Evolutionary conservation across 2,797 vertebrate species (phyloP), one percentile per base, ranked within the genome.

Genomic region (Enteromius trimaculatus): DNA sequence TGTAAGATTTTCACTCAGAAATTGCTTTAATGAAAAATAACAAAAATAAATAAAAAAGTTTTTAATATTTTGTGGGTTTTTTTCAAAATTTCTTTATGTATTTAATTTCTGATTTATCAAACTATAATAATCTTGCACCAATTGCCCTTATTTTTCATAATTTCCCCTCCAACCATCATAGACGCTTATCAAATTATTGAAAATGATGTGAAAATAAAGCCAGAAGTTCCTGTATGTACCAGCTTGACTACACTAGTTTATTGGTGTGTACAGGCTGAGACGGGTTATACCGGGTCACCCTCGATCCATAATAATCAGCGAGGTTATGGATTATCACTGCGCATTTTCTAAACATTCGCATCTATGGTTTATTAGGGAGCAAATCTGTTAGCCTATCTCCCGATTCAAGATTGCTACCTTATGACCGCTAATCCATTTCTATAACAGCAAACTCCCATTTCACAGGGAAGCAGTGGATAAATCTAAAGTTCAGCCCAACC

Each of bases 371-470:
- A 79, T 26, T 21, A 68, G 62, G 26, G 47, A 71, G 68, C 62
- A 87, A 83, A 85, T 83, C 65, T 77, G 66, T 74, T 37, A 19
- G 47, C 37, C 42, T 14, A 69, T 83, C 66, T 79, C 71, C 71
- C 4, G 44, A 65, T 65, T 72, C 77, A 0, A 84, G 60, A 87
- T 72, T 29, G 39, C 62, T 19, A 53, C 42, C n/a, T 47, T 83
- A 51, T 62, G 82, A 49, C 85, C 60, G 71, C 80, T 86, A 89
- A 89, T 85, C 86, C 79, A 85, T 87, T 81, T 85, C 76, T 84
- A 76, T 58, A 85, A 62, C 77, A 77, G 31, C 34, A 74, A 74
- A 39, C 58, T 64, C 55, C 23, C 19, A 11, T 74, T 83, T 65
- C 80, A 49, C 79, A 84, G 83, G 65, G 75, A 86, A 86, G 78